These are phyloP conservation scores for Blomia tropicalis DNA, from an alignment of 2,888 invertebrate species.

Conservation along the genomic window DNA sequence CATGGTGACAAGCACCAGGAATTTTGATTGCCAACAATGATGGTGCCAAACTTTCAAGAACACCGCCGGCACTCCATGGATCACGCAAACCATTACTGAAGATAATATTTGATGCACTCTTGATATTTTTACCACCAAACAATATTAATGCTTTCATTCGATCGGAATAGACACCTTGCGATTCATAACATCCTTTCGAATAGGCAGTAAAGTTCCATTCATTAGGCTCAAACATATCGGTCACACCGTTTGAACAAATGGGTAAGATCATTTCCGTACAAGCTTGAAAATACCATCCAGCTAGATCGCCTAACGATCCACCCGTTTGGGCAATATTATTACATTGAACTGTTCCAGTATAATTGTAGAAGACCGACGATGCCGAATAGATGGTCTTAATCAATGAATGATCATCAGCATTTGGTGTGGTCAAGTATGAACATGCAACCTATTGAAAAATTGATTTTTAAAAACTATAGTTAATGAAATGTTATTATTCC, in stretches of 20 bases:
- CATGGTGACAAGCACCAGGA: conserved; percentile 67
- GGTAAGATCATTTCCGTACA: conserved; percentile 98
- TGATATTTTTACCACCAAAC: conserved; percentile 63
- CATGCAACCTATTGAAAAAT: conserved; percentile 41
- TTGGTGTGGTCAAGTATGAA: conserved; percentile 37
- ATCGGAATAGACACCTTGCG: conserved; percentile 51
- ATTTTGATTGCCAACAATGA: conserved; percentile 54
- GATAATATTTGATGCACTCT: conserved; percentile 45
- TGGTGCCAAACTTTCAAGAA: conserved; percentile 50
- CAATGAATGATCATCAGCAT: conserved; percentile 41
- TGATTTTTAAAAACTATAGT: too few relatives aligned
- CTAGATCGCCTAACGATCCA: not conserved
- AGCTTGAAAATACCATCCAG: conserved; percentile 35
- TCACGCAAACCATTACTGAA: conserved; percentile 65
- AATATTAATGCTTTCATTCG: conserved; percentile 50
- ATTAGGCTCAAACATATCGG: conserved; percentile 64
- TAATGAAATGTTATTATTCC: conserved; percentile 25
- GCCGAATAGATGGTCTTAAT: conserved; percentile 50
- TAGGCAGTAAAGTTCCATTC: conserved; percentile 56
- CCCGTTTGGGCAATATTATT: conserved; percentile 6
- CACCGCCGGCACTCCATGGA: conserved; percentile 74
- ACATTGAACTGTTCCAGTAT: conserved; percentile 44
- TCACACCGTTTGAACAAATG: conserved; percentile 56
- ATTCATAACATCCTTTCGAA: conserved; percentile 49
- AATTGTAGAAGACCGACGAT: conserved; percentile 61